These are phyloP conservation scores for Dysmachus trigonus DNA, from an alignment of 2,888 invertebrate genomes.

Conservation along the genomic window DNA sequence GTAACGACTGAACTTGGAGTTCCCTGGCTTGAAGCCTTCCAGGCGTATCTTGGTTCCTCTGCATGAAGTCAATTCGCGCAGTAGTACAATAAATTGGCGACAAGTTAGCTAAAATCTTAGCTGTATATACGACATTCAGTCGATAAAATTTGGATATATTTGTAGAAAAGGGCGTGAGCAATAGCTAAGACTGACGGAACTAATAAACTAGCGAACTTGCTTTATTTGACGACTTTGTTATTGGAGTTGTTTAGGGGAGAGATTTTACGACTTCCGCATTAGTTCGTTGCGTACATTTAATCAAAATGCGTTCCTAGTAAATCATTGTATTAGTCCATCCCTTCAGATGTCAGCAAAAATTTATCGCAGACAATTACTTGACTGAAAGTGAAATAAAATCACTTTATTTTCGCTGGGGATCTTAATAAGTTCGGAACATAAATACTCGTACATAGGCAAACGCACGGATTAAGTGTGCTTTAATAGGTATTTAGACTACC, in stretches of 20 bases:
- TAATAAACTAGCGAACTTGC: not conserved
- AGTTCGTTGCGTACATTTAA: not conserved
- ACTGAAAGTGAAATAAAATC: not conserved
- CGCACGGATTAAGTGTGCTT: not conserved
- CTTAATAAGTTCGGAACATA: not conserved
- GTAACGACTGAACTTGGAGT: not conserved
- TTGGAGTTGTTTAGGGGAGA: not conserved
- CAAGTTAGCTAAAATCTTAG: conserved; percentile 1
- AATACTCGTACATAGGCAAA: not conserved
- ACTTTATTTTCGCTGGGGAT: not conserved
- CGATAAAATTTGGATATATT: not conserved
- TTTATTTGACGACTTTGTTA: not conserved
- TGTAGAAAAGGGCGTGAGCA: not conserved
- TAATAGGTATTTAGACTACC: not conserved
- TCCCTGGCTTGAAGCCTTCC: not conserved
- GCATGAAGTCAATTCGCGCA: not conserved
- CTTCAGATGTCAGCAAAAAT: not conserved
- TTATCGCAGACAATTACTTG: not conserved
- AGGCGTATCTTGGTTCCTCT: not conserved
- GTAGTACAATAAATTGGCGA: conserved; percentile 37
- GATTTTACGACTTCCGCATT: not conserved
- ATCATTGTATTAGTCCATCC: not conserved
- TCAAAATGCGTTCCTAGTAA: not conserved
- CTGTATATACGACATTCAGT: not conserved
- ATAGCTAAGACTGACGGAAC: not conserved